These are phyloP conservation scores for Leucopsar rothschildi DNA, from an alignment of 2,113 vertebrate genomes.

Conservation along the genomic window DNA sequence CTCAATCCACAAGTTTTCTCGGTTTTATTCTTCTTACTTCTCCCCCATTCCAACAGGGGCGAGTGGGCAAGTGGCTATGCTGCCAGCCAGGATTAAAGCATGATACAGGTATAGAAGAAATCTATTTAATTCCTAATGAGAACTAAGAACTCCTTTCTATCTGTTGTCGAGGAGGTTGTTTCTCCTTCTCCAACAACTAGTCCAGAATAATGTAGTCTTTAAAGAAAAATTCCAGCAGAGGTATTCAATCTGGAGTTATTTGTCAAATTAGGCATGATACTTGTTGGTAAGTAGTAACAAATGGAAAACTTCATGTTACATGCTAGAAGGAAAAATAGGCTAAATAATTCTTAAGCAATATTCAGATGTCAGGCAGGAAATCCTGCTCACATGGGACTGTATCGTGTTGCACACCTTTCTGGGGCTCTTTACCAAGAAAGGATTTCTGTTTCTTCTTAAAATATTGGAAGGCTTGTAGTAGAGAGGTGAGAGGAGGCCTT, in stretches of 20 bases:
- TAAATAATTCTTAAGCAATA: conserved; percentile 26
- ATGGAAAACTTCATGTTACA: conserved; percentile 59
- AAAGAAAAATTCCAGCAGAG: conserved; percentile 48
- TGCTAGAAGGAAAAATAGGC: conserved; percentile 7
- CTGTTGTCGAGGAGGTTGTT: conserved; percentile 4
- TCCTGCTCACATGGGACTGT: background rate
- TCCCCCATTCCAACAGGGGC: accelerated
- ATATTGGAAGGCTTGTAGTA: background rate
- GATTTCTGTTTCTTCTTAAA: background rate
- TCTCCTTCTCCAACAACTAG: conserved; percentile 21
- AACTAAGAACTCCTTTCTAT: background rate
- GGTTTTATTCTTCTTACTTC: background rate
- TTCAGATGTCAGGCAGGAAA: conserved; percentile 24
- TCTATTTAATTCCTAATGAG: background rate
- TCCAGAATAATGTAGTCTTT: conserved; percentile 9
- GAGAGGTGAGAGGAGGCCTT: background rate
- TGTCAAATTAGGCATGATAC: conserved; percentile 63
- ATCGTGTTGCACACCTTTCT: background rate
- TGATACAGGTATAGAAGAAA: background rate
- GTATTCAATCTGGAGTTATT: conserved; percentile 38
- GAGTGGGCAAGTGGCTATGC: background rate
- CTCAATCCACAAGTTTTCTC: background rate
- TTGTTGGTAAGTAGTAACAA: conserved; percentile 59
- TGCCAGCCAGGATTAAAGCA: background rate
- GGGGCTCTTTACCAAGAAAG: background rate